Base-by-base conservation (phyloP, 2,797 vertebrate genomes). In the Lindbergichthys nudifrons region DNA sequence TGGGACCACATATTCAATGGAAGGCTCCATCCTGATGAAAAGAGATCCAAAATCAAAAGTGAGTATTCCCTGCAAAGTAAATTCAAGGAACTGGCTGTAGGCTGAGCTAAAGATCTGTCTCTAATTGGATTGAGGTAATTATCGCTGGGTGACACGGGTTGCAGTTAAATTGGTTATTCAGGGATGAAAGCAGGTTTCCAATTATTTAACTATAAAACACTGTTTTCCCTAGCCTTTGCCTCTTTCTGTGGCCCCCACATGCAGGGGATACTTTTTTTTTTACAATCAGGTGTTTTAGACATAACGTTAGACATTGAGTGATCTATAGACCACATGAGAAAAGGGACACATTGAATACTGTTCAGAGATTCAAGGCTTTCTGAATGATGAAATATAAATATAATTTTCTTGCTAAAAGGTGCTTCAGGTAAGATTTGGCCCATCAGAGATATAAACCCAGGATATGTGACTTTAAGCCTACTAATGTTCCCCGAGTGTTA, bases 71-170 rank as follows among this genome's bases (percentile, higher is more conserved):
- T 21, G 50, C 32, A 73, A 61, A 62, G 62, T 47, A 77, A 70
- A 80, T 58, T 78, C 3, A 67, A 72, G 62, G 50, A 70, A 50
- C 18, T 39, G 45, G 73, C 79, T 77, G 61, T 46, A 64, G 67
- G 75, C 67, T 77, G 54, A 82, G 65, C 56, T 82, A 62, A 82
- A 83, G 68, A 81, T 84, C 73, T 77, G 57, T 69, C 74, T 79
- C 78, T 91, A 90, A 92, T 89, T 89, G 80, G 82, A 83, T 74
- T 32, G 77, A 77, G 78, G 75, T 88, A 86, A 88, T 90, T 89
- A 81, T 81, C 77, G 74, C 74, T 65, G 66, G 64, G 62, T 77
- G 87, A 84, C 81, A 87, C 47, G 70, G 83, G 88, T 88, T 77
- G 50, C 59, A 48, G 51, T 54, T 73, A 89, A 87, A 87, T 86